phyloP scores from a whole-genome alignment of 2,888 invertebrate genomes.

The Meta bourneti region DNA sequence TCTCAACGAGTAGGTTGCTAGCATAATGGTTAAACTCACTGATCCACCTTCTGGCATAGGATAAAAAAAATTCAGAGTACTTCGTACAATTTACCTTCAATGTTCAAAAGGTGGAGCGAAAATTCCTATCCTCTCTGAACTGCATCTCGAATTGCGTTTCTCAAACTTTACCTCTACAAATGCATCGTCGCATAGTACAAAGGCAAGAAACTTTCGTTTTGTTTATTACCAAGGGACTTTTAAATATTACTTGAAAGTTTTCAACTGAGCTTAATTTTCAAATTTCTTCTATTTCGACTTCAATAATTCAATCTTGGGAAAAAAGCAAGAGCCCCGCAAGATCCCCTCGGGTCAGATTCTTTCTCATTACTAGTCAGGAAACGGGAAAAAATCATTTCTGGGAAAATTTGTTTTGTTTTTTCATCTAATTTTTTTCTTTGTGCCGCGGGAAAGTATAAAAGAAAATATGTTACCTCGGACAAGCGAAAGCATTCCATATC shows the following conservation, averaged over 20 bases:
- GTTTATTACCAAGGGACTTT: constrained; percentile 30
- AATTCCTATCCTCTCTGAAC: no score
- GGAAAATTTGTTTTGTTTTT: no score
- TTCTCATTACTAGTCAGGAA: constrained; percentile 54
- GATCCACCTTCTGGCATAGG: no score
- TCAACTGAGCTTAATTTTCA: constrained; percentile 16
- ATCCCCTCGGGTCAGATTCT: constrained; percentile 26
- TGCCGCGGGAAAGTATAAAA: constrained; percentile 34
- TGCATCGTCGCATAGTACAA: no score
- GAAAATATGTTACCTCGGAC: constrained; percentile 33
- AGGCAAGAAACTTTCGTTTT: constrained; percentile 11
- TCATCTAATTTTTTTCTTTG: constrained; percentile 36
- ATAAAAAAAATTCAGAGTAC: no score
- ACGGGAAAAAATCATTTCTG: constrained; percentile 27
- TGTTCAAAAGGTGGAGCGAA: no score
- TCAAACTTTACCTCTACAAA: no score
- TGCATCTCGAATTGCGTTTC: no score
- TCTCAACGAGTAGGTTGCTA: no score
- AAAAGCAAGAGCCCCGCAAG: constrained; percentile 26
- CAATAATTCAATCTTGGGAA: constrained; percentile 21
- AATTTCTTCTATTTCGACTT: constrained; percentile 19
- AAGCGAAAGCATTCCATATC: constrained; percentile 48
- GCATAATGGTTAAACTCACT: no score
- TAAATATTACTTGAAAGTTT: constrained; percentile 48
- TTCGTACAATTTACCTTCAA: no score